phyloP scores from a whole-genome alignment of 2,797 vertebrate species.

The Falco naumanni region DNA sequence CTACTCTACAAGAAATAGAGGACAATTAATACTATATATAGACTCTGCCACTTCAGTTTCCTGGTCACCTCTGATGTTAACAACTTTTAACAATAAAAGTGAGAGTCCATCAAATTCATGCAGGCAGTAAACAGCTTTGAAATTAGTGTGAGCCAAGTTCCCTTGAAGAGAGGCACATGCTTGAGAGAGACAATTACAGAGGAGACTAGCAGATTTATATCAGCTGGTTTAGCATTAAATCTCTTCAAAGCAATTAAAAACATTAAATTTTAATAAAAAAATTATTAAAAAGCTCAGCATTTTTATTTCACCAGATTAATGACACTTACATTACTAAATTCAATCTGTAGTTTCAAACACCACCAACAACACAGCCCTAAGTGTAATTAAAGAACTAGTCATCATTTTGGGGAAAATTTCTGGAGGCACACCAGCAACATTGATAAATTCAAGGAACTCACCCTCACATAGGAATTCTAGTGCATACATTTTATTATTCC shows the following conservation, averaged over 20 bases:
- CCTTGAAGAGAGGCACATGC: neutral
- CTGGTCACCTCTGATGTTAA: constrained; percentile 3
- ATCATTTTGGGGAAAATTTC: constrained; percentile 36
- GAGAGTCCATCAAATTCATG: constrained; percentile 8
- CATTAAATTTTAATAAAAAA: constrained; percentile 17
- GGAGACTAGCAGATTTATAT: constrained; percentile 38
- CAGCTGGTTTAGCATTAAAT: constrained; percentile 30
- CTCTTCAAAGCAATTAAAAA: constrained; percentile 45
- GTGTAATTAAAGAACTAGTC: constrained; percentile 29
- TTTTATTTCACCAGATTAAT: constrained; percentile 61
- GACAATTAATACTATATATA: neutral
- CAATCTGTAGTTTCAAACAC: constrained; percentile 25
- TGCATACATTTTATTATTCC: neutral
- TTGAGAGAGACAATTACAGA: constrained; percentile 39
- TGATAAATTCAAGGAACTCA: constrained; percentile 33
- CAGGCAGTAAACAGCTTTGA: constrained; percentile 32
- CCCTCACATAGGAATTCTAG: neutral
- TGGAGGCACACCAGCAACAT: neutral
- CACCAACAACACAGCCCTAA: neutral
- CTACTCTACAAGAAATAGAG: neutral
- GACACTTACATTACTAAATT: constrained; percentile 31
- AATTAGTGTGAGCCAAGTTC: constrained; percentile 1
- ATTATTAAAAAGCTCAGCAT: constrained; percentile 41
- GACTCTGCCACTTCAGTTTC: neutral
- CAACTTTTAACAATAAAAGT: constrained; percentile 22